Base-by-base conservation (phyloP, 2,888 invertebrate species). In the Acronicta leporina region DNA sequence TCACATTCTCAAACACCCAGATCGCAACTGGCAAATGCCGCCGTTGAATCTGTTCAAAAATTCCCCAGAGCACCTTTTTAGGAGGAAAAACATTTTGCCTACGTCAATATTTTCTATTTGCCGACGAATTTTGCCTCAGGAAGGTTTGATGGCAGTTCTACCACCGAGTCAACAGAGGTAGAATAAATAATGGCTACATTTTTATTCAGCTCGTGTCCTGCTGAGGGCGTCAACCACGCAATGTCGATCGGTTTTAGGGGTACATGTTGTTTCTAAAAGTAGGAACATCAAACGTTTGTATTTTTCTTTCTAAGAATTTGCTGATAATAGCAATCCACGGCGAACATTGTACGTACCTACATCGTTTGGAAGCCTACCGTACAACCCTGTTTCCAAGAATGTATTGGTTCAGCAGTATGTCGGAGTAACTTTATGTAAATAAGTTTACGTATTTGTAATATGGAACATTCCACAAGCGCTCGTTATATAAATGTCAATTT, bases 141-240 rank as follows among this genome's bases (percentile, higher is more conserved):
- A 73, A 74, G 73, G 75, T 76, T 74, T 81, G 70, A 76, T 76
- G 79, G 77, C 72, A 76, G 73, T 76, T 72, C 73, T 71, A 71
- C 77, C 79, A 80, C 71, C 68, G 80, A 85, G 85, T 85, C 78
- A 86, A 87, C 82, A 83, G 73, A 78, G 79, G 80, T 79, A 77
- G 83, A 83, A 84, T 85, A 85, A 87, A 84, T 87, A 85, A 87
- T 82, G 76, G 62, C 72, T 69, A 73, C 81, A 85, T 87, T 86
- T 84, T 86, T 87, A 87, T 87, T 87, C 87, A 78, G 81, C 78
- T 80, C 85, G 74, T 84, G 87, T 80, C 63, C 76, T 78, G 73
- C 68, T 70, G 76, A 77, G 80, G 73, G 78, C 78, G 81, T 77
- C 79, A 81, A 80, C 77, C 73, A 73, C 74, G 75, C 54, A 58